These are phyloP conservation scores for Pangasius krempfi DNA, from an alignment of 2,797 vertebrate species.

Conservation along the genomic window DNA sequence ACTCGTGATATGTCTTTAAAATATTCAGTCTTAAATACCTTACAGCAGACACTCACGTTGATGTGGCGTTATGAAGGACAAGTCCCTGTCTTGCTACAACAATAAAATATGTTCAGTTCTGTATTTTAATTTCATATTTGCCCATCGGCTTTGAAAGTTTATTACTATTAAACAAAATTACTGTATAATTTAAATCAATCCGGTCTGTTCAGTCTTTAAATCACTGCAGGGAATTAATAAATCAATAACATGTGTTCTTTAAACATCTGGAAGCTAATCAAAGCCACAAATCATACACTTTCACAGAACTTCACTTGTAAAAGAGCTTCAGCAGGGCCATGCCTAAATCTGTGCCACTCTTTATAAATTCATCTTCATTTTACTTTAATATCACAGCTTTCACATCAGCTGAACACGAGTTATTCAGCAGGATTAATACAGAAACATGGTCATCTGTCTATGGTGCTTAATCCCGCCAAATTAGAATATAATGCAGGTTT, in stretches of 20 bases:
- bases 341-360: not conserved
- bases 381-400: not conserved
- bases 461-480: not conserved
- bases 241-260: not conserved
- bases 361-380: constrained; percentile 7
- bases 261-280: not conserved
- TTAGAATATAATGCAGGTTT: constrained; percentile 10
- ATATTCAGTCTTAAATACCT: too few species aligned
- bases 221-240: not conserved
- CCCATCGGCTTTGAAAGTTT: not conserved
- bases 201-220: not conserved
- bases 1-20: too few species aligned
- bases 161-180: not conserved
- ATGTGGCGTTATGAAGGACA: not conserved
- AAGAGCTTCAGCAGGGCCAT: not conserved
- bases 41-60: too few species aligned
- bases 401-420: not conserved
- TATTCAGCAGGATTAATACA: not conserved
- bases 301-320: not conserved
- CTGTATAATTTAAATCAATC: not conserved
- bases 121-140: not conserved
- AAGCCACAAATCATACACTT: not conserved
- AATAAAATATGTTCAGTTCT: not conserved
- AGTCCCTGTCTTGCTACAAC: not conserved
- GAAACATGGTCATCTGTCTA: not conserved